Evolutionary conservation across 1,140 invertebrate species (phyloP).

Genomic region (Zaprionus tsacasi): DNA sequence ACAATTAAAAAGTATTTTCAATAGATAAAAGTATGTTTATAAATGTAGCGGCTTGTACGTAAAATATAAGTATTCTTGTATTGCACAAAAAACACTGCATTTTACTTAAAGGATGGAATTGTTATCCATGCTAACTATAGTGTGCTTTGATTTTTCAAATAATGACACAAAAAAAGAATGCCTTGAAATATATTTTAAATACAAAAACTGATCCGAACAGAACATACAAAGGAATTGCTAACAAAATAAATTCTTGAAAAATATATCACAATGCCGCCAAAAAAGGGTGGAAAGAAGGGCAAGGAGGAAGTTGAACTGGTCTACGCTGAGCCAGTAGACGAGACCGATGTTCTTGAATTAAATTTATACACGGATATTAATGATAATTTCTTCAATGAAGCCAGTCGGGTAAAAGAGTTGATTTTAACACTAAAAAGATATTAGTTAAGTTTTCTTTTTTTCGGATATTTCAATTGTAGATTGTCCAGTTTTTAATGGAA

Average conservation of each 20-base stretch:
- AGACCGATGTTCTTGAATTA: constrained; percentile 50
- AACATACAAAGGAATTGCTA: background rate
- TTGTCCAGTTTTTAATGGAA: constrained; percentile 67
- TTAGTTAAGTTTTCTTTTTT: background rate
- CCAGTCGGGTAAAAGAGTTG: constrained; percentile 44
- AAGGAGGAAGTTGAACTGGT: constrained; percentile 27
- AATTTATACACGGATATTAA: constrained; percentile 66
- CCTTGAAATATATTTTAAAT: background rate
- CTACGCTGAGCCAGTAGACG: constrained; percentile 36
- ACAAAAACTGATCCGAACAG: background rate
- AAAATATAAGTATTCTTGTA: background rate
- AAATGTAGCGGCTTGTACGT: constrained; percentile 2
- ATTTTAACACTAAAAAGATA: background rate
- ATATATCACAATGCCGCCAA: constrained; percentile 35
- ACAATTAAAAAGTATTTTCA: background rate
- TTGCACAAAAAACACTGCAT: background rate
- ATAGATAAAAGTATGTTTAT: background rate
- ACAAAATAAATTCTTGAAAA: background rate
- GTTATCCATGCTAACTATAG: no score
- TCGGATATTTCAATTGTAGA: constrained; percentile 18
- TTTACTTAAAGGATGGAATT: no score
- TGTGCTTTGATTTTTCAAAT: no score
- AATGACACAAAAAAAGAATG: background rate
- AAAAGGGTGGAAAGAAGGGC: constrained; percentile 40
- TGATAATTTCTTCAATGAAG: constrained; percentile 61